Base-by-base conservation (phyloP, 2,888 invertebrate genomes). In the Macrosoma leucophasiata region DNA sequence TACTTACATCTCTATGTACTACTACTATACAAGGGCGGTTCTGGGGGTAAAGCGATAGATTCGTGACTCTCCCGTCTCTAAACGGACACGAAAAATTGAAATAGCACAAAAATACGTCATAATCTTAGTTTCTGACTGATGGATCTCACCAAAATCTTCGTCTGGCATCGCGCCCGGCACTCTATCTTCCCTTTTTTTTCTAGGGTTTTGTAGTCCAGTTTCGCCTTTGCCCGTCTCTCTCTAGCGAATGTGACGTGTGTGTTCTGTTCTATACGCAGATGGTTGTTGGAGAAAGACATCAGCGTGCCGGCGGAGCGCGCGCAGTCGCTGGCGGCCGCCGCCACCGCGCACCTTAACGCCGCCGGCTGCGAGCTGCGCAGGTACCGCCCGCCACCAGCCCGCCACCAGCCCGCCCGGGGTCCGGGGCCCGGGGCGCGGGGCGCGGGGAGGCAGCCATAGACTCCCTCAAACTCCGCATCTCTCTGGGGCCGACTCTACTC, bases 281-380 rank as follows among this genome's bases (percentile, higher is more conserved):
- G 76, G 73, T 89, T 93, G 72, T 88, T 98, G 85, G 96, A 97
- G 62, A 65, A 90, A 70, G 96, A 98, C 69, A 82, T 98, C 55
- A 89, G 92, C 59, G 84, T 98, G 70, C 92, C 96, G 33, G 92
- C 93, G 69, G 97, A 97, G 61, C 95, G 95, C 84, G 93, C 96
- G 46, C 94, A 95, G 85, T 89, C 93, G 68, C 87, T 95, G 52
- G 92, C 94, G 40, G 95, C 95, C 66, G 89, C 91, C 48, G 90
- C 93, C 58, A 92, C 97, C 38, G 92, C 93, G 52, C 96, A 97
- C 72, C 82, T 93, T 54, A 96, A 97, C 81, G 92, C 92, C 21
- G 90, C 89, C 41, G 84, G 91, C 46, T 81, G 88, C 42, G 95
- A 97, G 76, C 86, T 98, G 61, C 92, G 98, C 75, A 87, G 84